Evolutionary conservation across 2,113 vertebrate species (phyloP).

Genomic region (Strix uralensis): DNA sequence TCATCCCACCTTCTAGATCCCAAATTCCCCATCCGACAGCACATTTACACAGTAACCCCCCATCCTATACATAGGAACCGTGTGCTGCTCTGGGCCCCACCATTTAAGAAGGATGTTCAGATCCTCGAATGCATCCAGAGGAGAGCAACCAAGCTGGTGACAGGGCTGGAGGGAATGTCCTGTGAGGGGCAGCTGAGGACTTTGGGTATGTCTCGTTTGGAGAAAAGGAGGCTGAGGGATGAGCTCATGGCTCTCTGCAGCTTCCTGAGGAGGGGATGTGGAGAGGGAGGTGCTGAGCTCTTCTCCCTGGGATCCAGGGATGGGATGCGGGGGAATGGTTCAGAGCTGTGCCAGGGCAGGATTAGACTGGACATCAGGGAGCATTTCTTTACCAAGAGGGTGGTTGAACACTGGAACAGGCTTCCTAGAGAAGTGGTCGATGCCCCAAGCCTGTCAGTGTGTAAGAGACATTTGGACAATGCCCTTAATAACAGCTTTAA

Average conservation of each 20-base stretch:
- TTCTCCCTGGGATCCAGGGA: not conserved
- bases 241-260: not conserved
- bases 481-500: not conserved
- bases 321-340: not conserved
- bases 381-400: not conserved
- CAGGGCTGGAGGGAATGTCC: not conserved
- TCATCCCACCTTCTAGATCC: not conserved
- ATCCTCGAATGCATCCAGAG: not conserved
- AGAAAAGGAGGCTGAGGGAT: not conserved
- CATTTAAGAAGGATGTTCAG: not conserved
- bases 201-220: not conserved
- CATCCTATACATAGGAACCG: not conserved
- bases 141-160: not conserved
- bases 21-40: not conserved
- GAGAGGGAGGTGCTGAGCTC: not conserved
- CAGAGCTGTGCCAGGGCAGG: not conserved
- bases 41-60: not conserved
- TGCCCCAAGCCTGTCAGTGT: not conserved
- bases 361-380: not conserved
- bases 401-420: not conserved
- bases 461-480: not conserved
- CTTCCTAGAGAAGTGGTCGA: not conserved
- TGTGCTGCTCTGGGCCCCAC: not conserved
- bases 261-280: rapidly evolving
- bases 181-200: not conserved